Base-by-base conservation (phyloP, 1,140 invertebrate species). In the Lysiphlebus fabarum region DNA sequence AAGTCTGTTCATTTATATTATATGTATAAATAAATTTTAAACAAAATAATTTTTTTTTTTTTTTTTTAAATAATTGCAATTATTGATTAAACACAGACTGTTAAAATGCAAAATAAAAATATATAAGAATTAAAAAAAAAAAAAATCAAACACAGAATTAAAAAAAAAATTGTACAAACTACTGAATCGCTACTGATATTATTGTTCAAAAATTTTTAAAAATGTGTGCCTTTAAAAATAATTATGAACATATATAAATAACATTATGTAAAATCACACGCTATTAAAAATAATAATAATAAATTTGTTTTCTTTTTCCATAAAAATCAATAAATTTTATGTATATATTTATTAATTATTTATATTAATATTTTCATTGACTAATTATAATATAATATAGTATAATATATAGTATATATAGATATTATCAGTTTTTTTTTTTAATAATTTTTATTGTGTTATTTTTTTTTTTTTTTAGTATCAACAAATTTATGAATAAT, bases 221-320 rank as follows among this genome's bases (percentile, higher is more conserved):
- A 77, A 73, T 66, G 76, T 75, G 77, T 78, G 77, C 76, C 76
- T 79, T 79, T 73, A 67, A 68, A 75, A 77, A 67, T 77, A 79
- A 77, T 74, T 76, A 77, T 73, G 70, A 70, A 11, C 49, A 57
- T 42, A 58, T 61, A 69, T 2, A 26, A 26, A 26, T 26, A 70
- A 73, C 70, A 70, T 70, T 73, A 73, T 70, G 69, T 78, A 77
- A 76, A 69, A 70, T 67, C 70, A 66, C 71, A 70, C 71, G 71
- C 72, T 75, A 75, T 73, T 72, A 71, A 69, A 66, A 73, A 70
- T 64, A 26, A 26, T 26, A 26, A 26, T 26, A 72, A 76, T 75
- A 75, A 78, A 75, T 70, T 68, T 72, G 76, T 79, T 79, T 74
- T 76, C 17, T 26, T 26, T 26, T 26, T 26, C 1, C 17, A 76